Evolutionary conservation across 1,140 invertebrate species (phyloP), one percentile per base, ranked within the genome.

Genomic region (Drosophila nannoptera): DNA sequence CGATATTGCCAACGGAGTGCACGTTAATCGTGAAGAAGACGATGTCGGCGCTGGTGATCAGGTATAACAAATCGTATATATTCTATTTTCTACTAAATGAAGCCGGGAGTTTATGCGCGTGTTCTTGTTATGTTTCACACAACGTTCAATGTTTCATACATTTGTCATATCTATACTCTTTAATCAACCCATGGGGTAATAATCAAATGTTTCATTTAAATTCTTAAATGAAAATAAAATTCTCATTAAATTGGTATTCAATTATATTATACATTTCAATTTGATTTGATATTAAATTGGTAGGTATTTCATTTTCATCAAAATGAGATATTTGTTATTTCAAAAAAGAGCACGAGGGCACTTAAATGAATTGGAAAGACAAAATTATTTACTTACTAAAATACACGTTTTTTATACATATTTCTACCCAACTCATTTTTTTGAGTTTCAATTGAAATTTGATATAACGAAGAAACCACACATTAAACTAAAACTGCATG

Each of bases 21-120:
- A 99, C 92, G 90, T 93, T 73, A 93, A 97, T 91, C 94, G 96
- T 90, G 92, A 94, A 83, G 97, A 98, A 89, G 94, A 95, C 86
- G 96, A 99, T 90, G 94, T 99, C 90, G 98, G 98, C 90, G 99
- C 99, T 90, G 99, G 99, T 93, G 98, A 99, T 93, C 98, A 99
- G 96, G 97, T 97, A 95, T 90, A 92, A 89, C 64, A 73, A 66
- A 73, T 22, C 22, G 48, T 43, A 66, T 55, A 62, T 65, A 43
- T 14, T n/a, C 62, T 58, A 29, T 69, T 62, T 42, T 40, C 36
- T 53, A 58, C 62, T 73, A 56, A 82, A 49, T 63, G 66, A 77
- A 52, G 62, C 55, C 67, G 48, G 63, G 40, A 59, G 64, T 71
- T 66, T 83, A 55, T 78, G 73, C 76, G 22, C 1, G 73, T 70